Percentiles rank a stretch among this genome's conserved stretches.
These are phyloP conservation scores for Melanostoma scalare DNA, from an alignment of 2,888 invertebrate species.

Conservation along the genomic window DNA sequence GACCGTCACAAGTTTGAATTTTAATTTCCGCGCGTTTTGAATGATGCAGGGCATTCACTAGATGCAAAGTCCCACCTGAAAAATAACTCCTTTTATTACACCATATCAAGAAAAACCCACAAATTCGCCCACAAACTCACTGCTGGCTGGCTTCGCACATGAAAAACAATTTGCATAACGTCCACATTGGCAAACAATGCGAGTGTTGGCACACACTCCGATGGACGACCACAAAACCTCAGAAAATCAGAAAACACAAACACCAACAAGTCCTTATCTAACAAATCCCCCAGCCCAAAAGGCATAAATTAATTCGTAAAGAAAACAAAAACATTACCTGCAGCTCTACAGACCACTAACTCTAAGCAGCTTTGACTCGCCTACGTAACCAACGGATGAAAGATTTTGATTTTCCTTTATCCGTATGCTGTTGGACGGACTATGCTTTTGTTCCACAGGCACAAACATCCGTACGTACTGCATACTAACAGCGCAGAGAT, in stretches of 20 bases:
- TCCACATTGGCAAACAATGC: slow-evolving; percentile 56
- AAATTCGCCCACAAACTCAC: slow-evolving; percentile 45
- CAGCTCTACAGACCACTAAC: not conserved
- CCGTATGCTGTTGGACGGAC: slow-evolving; percentile 6
- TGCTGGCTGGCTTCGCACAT: not conserved
- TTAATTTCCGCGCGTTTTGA: slow-evolving; percentile 14
- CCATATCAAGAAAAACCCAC: slow-evolving; percentile 28
- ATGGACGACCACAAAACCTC: slow-evolving; percentile 21
- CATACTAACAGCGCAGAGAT: slow-evolving; percentile 30
- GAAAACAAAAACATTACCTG: slow-evolving; percentile 48
- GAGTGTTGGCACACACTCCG: slow-evolving; percentile 22
- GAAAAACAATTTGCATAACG: slow-evolving; percentile 59
- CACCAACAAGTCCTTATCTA: slow-evolving; percentile 64
- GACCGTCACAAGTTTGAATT: slow-evolving; percentile 24
- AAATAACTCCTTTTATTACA: slow-evolving; percentile 1
- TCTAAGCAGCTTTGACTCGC: slow-evolving; percentile 44
- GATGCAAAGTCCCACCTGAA: slow-evolving; percentile 35
- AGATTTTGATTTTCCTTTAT: slow-evolving; percentile 3
- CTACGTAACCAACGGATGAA: slow-evolving; percentile 37
- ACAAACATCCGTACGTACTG: not conserved
- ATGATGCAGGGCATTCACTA: slow-evolving; percentile 44
- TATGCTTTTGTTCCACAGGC: slow-evolving; percentile 44
- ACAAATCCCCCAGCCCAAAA: slow-evolving; percentile 61
- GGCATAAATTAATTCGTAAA: slow-evolving; percentile 65
- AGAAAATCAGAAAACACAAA: slow-evolving; percentile 21